Evolutionary conservation across 92 coral and sea anemone species (phyloP).

Genomic region (Porites lobata): DNA sequence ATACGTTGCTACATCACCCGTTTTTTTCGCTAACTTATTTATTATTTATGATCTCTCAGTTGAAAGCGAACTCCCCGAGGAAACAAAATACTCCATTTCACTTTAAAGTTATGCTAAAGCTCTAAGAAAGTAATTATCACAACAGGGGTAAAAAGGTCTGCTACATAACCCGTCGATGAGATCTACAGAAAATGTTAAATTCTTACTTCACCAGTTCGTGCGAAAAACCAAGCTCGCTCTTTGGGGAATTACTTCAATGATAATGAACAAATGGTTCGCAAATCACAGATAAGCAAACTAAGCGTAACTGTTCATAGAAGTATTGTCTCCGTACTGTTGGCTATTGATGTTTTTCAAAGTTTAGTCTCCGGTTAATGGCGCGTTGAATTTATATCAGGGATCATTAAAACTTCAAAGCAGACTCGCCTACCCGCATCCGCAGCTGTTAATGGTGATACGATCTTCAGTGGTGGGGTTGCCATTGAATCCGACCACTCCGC

Average conservation of each 20-base stretch:
- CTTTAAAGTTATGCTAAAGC: not conserved
- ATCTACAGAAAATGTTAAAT: too few species aligned
- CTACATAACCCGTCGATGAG: not conserved
- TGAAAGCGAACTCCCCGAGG: not conserved
- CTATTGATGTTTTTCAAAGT: not conserved
- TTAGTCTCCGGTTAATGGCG: slow-evolving; percentile 5
- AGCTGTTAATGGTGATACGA: slow-evolving; percentile 20
- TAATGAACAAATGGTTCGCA: not conserved
- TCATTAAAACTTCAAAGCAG: not conserved
- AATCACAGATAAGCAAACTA: slow-evolving; percentile 31
- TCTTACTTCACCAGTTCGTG: not conserved
- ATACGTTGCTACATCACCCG: not conserved
- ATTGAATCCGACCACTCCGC: slow-evolving; percentile 87
- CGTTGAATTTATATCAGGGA: not conserved
- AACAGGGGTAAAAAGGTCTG: not conserved
- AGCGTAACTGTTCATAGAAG: not conserved
- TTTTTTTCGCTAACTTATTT: slow-evolving; percentile 1
- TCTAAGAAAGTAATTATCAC: slow-evolving; percentile 33
- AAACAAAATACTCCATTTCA: not conserved
- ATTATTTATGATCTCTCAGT: slow-evolving; percentile 25
- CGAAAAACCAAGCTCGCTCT: not conserved
- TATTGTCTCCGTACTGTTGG: not conserved
- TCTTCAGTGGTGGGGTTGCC: slow-evolving; percentile 88
- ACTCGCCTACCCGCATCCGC: slow-evolving; percentile 21
- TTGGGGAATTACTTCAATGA: not conserved